phyloP scores from a whole-genome alignment of 2,888 invertebrate species.

The Prenolepis imparis region DNA sequence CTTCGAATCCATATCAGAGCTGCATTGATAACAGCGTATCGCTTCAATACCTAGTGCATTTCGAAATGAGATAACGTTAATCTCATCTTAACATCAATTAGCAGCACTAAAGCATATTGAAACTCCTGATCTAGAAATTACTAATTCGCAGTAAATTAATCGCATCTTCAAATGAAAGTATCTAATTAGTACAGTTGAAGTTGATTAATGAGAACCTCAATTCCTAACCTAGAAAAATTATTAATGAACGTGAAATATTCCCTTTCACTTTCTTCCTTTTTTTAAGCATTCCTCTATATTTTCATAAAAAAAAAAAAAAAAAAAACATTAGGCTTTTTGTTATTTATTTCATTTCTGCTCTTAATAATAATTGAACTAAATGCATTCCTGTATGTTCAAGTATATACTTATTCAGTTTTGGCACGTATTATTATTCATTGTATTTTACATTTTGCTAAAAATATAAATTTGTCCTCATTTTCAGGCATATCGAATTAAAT shows the following conservation, averaged over 20 bases:
- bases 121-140: neutral
- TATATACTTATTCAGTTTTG: neutral
- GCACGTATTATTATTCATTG: neutral
- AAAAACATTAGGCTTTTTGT: neutral
- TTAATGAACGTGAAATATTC: neutral
- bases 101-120: neutral
- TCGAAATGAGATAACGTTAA: slow-evolving; percentile 13
- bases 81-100: neutral
- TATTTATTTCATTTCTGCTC: neutral
- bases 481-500: neutral
- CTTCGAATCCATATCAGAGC: slow-evolving; percentile 93
- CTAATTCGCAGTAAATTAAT: neutral
- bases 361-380: neutral
- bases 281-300: neutral
- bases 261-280: too few species aligned
- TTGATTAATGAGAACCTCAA: neutral
- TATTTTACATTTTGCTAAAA: neutral
- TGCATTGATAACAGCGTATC: slow-evolving; percentile 97
- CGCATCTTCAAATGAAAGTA: neutral
- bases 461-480: neutral
- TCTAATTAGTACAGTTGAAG: neutral
- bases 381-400: neutral
- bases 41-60: slow-evolving; percentile 84
- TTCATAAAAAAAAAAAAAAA: neutral
- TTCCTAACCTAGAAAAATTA: slow-evolving; percentile 30